Evolutionary conservation across 2,888 invertebrate genomes (phyloP).

Genomic region (Chrysopilus asiliformis): DNA sequence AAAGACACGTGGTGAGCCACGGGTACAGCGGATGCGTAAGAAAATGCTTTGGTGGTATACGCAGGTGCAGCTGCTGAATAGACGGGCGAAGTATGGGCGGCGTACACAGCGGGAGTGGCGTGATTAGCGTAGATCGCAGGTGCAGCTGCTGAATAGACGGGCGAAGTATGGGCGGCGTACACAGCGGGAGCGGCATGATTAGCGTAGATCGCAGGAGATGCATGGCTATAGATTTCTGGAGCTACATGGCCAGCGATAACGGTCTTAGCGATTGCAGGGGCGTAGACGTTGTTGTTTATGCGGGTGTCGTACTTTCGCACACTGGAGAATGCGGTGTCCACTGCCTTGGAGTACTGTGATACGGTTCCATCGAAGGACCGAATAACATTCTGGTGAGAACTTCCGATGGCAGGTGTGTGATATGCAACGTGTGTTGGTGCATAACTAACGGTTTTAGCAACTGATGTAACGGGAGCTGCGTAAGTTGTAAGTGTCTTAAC

Average conservation of each 20-base stretch:
- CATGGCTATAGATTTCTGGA: constrained; percentile 11
- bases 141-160: no score
- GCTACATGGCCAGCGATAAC: constrained; percentile 11
- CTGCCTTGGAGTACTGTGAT: constrained; percentile 44
- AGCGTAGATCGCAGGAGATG: constrained; percentile 9
- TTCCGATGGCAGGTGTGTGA: constrained; percentile 36
- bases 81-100: background rate
- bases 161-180: background rate
- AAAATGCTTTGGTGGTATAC: constrained; percentile 7
- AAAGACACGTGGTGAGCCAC: constrained; percentile 9
- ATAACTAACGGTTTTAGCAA: no score
- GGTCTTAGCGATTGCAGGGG: constrained; percentile 29
- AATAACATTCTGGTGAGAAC: constrained; percentile 42
- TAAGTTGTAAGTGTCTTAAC: no score
- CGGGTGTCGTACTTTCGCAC: constrained; percentile 46
- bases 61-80: background rate
- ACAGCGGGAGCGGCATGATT: constrained; percentile 5
- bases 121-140: constrained; percentile 5
- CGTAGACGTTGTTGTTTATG: constrained; percentile 42
- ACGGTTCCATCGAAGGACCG: constrained; percentile 44
- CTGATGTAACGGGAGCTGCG: no score
- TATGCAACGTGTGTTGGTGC: no score
- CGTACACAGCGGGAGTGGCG: constrained; percentile 1
- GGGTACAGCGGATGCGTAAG: constrained; percentile 6
- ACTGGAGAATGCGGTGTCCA: constrained; percentile 46